Conservation (phyloP, 2,113 vertebrate genomes). For the Channa argus region DNA sequence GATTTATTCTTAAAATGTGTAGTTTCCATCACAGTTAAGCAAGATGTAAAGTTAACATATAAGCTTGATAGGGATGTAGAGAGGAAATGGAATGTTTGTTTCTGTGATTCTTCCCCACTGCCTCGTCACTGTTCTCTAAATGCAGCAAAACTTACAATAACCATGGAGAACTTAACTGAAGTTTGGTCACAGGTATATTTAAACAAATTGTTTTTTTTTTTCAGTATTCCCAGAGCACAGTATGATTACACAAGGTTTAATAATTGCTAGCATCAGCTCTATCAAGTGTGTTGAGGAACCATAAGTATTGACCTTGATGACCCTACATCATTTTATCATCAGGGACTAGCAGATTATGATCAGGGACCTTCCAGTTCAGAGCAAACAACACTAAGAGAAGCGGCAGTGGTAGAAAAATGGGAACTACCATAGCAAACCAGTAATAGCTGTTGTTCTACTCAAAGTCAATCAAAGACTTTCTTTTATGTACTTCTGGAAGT, state of each 20-base stretch:
- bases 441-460: not conserved
- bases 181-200: no score
- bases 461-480: not conserved
- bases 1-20: no score
- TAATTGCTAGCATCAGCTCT: not conserved
- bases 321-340: not conserved
- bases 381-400: not conserved
- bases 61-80: not conserved
- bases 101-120: not conserved
- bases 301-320: not conserved
- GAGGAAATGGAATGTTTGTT: constrained; percentile 26
- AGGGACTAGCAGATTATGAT: not conserved
- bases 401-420: no score
- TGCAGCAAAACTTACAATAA: not conserved
- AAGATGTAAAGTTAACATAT: no score
- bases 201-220: no score
- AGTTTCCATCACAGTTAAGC: not conserved
- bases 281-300: no score
- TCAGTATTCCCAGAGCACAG: no score
- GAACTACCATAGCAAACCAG: no score
- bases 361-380: not conserved
- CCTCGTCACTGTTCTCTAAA: not conserved
- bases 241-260: not conserved
- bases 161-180: no score
- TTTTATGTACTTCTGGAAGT: not conserved